These are phyloP conservation scores for Chamaea fasciata DNA, from an alignment of 2,113 vertebrate species.

Conservation along the genomic window DNA sequence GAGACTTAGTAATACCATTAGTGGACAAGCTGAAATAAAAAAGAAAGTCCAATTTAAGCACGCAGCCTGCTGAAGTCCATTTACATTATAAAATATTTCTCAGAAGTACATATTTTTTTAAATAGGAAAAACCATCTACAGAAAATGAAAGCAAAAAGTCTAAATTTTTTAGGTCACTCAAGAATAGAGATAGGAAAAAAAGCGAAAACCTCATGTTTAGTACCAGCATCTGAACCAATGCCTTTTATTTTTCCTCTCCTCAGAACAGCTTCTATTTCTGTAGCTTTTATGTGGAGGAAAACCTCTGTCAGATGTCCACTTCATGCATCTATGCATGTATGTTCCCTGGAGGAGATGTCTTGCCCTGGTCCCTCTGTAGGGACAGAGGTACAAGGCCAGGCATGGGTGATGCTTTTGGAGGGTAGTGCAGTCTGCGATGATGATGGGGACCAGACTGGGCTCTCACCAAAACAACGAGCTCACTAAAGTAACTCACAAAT, in stretches of 20 bases:
- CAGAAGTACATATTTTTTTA: slow-evolving; percentile 68
- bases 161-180: slow-evolving; percentile 7
- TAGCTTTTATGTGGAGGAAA: background rate
- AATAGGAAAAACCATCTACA: background rate
- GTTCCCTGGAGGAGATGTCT: background rate
- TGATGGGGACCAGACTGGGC: background rate
- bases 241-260: background rate
- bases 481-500: background rate
- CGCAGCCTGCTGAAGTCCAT: slow-evolving; percentile 42
- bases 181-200: background rate
- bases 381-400: background rate
- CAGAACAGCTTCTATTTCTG: background rate
- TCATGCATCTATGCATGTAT: background rate
- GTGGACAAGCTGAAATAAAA: slow-evolving; percentile 58
- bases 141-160: background rate
- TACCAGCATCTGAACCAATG: background rate
- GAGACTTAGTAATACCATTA: slow-evolving; percentile 69
- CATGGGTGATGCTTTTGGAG: background rate
- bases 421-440: background rate
- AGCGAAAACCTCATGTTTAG: background rate
- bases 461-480: background rate
- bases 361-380: background rate
- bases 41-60: background rate
- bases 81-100: slow-evolving; percentile 70
- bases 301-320: background rate